Percentiles rank a stretch among this genome's conserved stretches.
phyloP scores from a whole-genome alignment of 2,888 invertebrate species.

The Trissolcus japonicus region DNA sequence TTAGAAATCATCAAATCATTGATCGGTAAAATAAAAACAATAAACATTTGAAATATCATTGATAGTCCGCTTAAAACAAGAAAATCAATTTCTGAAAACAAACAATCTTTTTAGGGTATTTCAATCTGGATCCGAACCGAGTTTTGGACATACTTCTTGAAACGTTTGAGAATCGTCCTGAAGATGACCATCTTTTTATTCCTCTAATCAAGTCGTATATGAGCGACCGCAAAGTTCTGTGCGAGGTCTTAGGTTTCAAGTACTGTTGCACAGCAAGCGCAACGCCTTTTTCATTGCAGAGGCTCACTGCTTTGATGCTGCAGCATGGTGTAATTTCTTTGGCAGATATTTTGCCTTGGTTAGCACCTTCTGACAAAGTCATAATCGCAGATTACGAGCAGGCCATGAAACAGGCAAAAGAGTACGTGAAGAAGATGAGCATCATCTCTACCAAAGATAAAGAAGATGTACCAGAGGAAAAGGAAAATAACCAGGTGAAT shows the following conservation, averaged over 20 bases:
- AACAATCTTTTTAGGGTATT: conserved; percentile 87
- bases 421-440: conserved; percentile 91
- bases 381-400: conserved; percentile 90
- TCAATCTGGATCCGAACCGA: conserved; percentile 98
- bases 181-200: conserved; percentile 88
- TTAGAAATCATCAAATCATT: conserved; percentile 94
- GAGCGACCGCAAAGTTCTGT: conserved; percentile 90
- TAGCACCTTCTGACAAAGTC: conserved; percentile 89
- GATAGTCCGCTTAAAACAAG: too few species aligned
- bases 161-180: conserved; percentile 93
- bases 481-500: conserved; percentile 81
- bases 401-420: conserved; percentile 88
- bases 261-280: conserved; percentile 80
- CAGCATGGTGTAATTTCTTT: conserved; percentile 91
- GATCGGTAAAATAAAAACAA: conserved; percentile 82
- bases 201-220: conserved; percentile 91
- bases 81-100: too few species aligned
- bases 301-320: conserved; percentile 91
- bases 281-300: conserved; percentile 90
- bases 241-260: conserved; percentile 97
- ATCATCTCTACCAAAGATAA: conserved; percentile 89
- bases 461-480: conserved; percentile 83
- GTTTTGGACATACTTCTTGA: conserved; percentile 97
- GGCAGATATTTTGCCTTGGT: conserved; percentile 94
- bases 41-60: neutral